Evolutionary conservation across 2,797 vertebrate species (phyloP).

Genomic region (Ispidina lecontei): DNA sequence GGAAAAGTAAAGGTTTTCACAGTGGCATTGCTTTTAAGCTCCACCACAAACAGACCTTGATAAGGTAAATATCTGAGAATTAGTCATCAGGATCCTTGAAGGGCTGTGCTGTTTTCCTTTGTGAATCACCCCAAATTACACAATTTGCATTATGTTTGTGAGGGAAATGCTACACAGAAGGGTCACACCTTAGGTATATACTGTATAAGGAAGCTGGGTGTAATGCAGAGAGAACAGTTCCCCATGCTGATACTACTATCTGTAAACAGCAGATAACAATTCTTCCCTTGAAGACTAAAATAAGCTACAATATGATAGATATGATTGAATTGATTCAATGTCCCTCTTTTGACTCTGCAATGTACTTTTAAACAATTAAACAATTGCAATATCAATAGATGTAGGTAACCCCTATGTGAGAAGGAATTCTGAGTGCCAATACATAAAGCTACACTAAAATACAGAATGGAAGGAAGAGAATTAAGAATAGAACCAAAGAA

Average conservation of each 20-base stretch:
- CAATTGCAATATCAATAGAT: neutral
- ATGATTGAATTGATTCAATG: neutral
- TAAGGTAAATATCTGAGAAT: slow-evolving; percentile 44
- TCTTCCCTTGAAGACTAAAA: neutral
- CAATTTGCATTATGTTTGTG: neutral
- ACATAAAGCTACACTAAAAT: neutral
- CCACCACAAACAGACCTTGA: neutral
- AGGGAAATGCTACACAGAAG: neutral
- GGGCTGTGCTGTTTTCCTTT: slow-evolving; percentile 27
- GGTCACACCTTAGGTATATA: slow-evolving; percentile 1
- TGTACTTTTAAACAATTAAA: neutral
- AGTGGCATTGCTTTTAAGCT: neutral
- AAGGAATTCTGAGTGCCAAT: neutral
- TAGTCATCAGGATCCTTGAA: slow-evolving; percentile 35
- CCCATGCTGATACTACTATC: neutral
- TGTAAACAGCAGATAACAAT: neutral
- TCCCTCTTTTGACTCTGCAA: neutral
- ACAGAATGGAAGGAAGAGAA: neutral
- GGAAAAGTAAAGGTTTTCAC: neutral
- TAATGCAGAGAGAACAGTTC: neutral
- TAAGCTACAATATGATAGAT: rapidly evolving
- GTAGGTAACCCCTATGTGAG: neutral
- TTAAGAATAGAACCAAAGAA: neutral
- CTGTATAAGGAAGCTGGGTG: neutral
- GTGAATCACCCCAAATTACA: slow-evolving; percentile 32